Evolutionary conservation across 2,888 invertebrate species (phyloP), one percentile per base, ranked within the genome.

Genomic region (Endomychus coccineus): DNA sequence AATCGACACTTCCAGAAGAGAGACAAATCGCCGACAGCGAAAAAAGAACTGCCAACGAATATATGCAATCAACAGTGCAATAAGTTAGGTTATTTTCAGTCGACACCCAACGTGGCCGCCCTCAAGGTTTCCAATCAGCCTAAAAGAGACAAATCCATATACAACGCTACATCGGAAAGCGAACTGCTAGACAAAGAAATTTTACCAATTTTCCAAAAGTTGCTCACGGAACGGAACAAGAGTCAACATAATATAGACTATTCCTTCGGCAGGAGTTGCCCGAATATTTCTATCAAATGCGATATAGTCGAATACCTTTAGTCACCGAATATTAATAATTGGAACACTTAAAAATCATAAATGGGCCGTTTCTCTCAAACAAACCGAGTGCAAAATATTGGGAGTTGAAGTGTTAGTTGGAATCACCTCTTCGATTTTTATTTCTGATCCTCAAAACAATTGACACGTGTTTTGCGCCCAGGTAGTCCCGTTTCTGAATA

Each of bases 261-360:
- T 19, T 77, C 76, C 16, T 82, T 80, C 49, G 87, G 89, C 36
- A 80, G 88, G 51, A 90, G 90, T 56, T 91, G 91, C 64, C 91
- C 91, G 16, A 90, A 90, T 72, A 90, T 90, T 70, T 89, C 90
- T 43, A 90, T 92, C 55, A 91, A 91, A 70, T 91, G 91, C 74
- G 91, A 91, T 71, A 91, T 92, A 56, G 91, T 91, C 54, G 91
- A 91, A 62, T 91, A 92, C 68, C 78, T 91, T 67, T 90, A 83
- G 74, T 23, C 23, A n/a, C n/a, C n/a, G n/a, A n/a, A n/a, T n/a
- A n/a, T n/a, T n/a, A n/a, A n/a, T n/a, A n/a, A n/a, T n/a, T n/a
- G n/a, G n/a, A n/a, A n/a, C n/a, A n/a, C n/a, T n/a, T n/a, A n/a
- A n/a, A n/a, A n/a, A n/a, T n/a, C n/a, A n/a, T n/a, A n/a, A n/a